Evolutionary conservation across 2,888 invertebrate genomes (phyloP).

Genomic region (Noctua janthe): DNA sequence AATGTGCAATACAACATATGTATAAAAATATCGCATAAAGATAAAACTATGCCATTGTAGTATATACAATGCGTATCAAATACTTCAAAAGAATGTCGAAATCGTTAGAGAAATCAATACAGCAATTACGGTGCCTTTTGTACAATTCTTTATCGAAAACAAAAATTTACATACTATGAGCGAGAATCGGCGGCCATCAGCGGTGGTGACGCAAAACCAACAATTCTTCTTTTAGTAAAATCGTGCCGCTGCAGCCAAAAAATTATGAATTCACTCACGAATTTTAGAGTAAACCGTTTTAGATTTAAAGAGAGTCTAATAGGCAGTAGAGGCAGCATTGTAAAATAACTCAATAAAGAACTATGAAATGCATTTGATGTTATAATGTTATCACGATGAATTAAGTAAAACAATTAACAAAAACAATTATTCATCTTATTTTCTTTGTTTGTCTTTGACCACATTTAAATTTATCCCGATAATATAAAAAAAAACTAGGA

Average conservation of each 20-base stretch:
- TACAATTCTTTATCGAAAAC: conserved; percentile 1
- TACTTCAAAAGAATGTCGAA: neutral
- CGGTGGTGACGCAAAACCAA: conserved; percentile 1
- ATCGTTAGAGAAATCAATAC: conserved; percentile 2
- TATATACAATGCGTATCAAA: neutral
- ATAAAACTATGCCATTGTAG: neutral
- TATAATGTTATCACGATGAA: neutral
- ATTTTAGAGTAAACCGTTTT: neutral
- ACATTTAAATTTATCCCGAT: too few relatives aligned
- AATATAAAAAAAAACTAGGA: neutral
- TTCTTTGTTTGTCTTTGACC: neutral
- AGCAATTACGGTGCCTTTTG: conserved; percentile 24
- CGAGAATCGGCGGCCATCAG: conserved; percentile 5
- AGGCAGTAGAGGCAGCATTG: neutral
- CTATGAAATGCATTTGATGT: neutral
- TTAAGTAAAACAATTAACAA: neutral
- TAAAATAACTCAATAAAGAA: neutral
- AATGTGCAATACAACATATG: too few relatives aligned
- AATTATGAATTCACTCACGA: conserved; percentile 11
- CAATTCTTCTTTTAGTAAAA: conserved; percentile 12
- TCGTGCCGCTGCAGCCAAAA: conserved; percentile 29
- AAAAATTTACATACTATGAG: neutral
- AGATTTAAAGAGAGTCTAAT: neutral
- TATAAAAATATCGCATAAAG: neutral
- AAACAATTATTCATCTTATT: neutral